Percentiles rank a stretch among this genome's conserved stretches.
phyloP scores from a whole-genome alignment of 2,888 invertebrate species.

The Melanophora roralis region DNA sequence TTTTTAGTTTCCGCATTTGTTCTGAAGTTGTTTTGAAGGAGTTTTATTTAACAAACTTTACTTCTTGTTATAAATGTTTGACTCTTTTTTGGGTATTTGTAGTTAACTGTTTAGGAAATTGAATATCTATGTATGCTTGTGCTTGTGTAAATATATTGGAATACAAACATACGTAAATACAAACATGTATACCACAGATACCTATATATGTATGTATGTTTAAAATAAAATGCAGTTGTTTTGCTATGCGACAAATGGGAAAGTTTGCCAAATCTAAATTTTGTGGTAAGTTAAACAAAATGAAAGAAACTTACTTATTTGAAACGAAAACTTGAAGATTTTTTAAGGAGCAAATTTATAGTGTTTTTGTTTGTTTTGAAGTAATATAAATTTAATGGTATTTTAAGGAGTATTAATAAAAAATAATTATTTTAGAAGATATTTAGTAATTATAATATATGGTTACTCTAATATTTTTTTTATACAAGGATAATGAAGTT shows the following conservation, averaged over 20 bases:
- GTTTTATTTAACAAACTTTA: conserved; percentile 56
- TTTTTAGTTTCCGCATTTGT: conserved; percentile 49
- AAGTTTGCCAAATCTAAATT: conserved; percentile 34
- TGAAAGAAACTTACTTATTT: conserved; percentile 13
- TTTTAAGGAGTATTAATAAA: too few species aligned
- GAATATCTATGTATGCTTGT: conserved; percentile 25
- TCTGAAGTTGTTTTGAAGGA: conserved; percentile 52
- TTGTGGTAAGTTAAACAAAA: conserved; percentile 33
- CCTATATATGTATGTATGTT: too few species aligned
- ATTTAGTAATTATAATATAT: too few species aligned
- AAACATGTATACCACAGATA: too few species aligned
- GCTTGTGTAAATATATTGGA: conserved; percentile 12
- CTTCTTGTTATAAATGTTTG: conserved; percentile 7
- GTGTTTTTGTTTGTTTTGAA: too few species aligned
- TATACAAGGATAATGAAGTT: too few species aligned
- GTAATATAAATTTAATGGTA: too few species aligned
- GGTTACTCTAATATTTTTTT: too few species aligned
- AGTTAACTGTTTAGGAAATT: conserved; percentile 44
- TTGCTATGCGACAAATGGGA: conserved; percentile 23
- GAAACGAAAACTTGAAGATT: conserved; percentile 39
- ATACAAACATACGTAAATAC: too few species aligned
- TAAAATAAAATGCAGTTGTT: conserved; percentile 3
- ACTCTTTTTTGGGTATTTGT: not conserved
- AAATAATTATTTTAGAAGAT: too few species aligned
- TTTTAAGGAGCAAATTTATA: not conserved